Evolutionary conservation across 2,888 invertebrate genomes (phyloP).

Genomic region (Panopea generosa): DNA sequence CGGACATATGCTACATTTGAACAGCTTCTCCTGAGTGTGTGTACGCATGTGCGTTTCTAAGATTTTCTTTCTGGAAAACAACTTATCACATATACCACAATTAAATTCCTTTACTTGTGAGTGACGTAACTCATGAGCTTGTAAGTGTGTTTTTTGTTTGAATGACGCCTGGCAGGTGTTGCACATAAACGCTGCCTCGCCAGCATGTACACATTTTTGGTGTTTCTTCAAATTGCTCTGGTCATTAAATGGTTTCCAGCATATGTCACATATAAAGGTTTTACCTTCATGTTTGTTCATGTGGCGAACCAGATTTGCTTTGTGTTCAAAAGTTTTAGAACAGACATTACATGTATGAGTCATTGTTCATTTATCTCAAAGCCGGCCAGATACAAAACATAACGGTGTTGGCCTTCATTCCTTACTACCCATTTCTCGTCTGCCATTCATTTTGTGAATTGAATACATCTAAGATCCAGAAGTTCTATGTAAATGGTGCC

Average conservation of each 20-base stretch:
- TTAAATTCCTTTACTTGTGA: constrained; percentile 3
- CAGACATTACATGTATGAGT: neutral
- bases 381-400: too few relatives aligned
- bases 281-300: constrained; percentile 11
- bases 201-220: neutral
- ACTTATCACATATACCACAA: constrained; percentile 6
- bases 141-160: constrained; percentile 5
- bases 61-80: constrained; percentile 5
- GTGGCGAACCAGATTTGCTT: constrained; percentile 3
- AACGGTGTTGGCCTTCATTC: too few relatives aligned
- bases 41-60: constrained; percentile 8
- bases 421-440: too few relatives aligned
- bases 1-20: neutral
- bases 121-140: constrained; percentile 2
- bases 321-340: constrained; percentile 3
- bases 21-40: constrained; percentile 1
- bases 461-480: too few relatives aligned
- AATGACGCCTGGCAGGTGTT: neutral
- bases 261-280: neutral
- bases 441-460: too few relatives aligned
- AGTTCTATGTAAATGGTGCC: too few relatives aligned
- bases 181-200: neutral
- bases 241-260: constrained; percentile 4
- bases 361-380: too few relatives aligned
- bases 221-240: constrained; percentile 6